Base-by-base conservation (phyloP, 1,140 invertebrate genomes). In the Coboldia fuscipes region DNA sequence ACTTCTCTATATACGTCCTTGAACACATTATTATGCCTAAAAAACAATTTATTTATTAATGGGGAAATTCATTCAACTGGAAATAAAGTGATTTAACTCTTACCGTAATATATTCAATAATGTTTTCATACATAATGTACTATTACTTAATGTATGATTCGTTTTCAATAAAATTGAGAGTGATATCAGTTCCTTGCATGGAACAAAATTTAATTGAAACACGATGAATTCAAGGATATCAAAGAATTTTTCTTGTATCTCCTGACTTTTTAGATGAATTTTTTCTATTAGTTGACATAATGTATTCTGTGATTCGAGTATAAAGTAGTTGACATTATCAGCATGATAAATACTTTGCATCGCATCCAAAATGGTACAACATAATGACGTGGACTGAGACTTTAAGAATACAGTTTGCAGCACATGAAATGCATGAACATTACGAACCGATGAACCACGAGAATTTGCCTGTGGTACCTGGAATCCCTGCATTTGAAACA, bases 1-100 rank as follows among this genome's bases (percentile, higher is more conserved):
- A 99, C 88, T 62, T 98, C 94, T 42, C 93, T 68, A 54, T 88
- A 98, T 3, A 96, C 94, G 58, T 99, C 92, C 64, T 94, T 93
- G 56, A 96, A 97, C 42, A 96, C 74, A 34, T 61, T 55, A 56
- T 96, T 92, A 50, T 90, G 76, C 42, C 78, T 82, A 43, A 40
- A 63, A 61, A 37, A 33, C 9, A 30, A 12, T 17, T 18, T 3
- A 18, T 13, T 20, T n/a, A 15, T 30, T 5, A 1, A 16, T 33
- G 27, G 3, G 12, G 27, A 21, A 33, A 33, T 34, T 21, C 3
- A 37, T 35, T 18, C 3, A 30, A 24, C 37, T 15, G 35, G 5
- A 37, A 3, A 30, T 15, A 28, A 32, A 7, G 38, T 37, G 33
- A 26, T 32, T 18, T 34, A 31, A 36, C 39, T 54, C 57, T 60